Evolutionary conservation across 2,113 vertebrate species (phyloP), one percentile per base, ranked within the genome.

Genomic region (Oxyruncus cristatus): DNA sequence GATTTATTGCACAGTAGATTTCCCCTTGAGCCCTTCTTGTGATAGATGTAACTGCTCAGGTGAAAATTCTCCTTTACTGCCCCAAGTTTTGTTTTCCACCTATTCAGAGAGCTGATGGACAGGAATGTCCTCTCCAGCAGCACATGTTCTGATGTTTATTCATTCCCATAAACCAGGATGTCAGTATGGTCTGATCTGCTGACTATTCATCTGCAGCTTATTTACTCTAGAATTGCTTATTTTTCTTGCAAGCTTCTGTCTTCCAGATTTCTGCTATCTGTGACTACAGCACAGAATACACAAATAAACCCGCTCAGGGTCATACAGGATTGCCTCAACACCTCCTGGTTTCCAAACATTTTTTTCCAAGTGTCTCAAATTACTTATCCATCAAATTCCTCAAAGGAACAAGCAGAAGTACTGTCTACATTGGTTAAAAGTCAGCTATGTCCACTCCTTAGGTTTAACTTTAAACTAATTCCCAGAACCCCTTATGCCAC

Each of bases 161-260:
- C 44, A 33, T 68, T 89, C 85, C 92, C 83, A 87, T 26, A 91
- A 84, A 59, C 15, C 9, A 74, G 61, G 47, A 78, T 75, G 49
- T 67, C 65, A 35, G 63, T 24, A 33, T 20, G 68, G 81, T 61
- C 67, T 6, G 3, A 83, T 44, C 4, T 81, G n/a, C 35, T 47
- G 37, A 55, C 58, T 77, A 21, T 11, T 77, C 75, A 59, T 68
- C 76, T 87, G 52, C 37, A 71, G 56, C 33, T 96, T 92, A 81
- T 96, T 96, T 94, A 78, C 28, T 81, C 88, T 92, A 37, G n/a
- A 78, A 42, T 1, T 71, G 91, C 65, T 93, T 95, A 22, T 95
- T 95, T 95, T 91, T 85, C 68, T 35, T 68, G 76, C 62, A 75
- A 85, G 91, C 49, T 85, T 30, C 88, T 81, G 83, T 55, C 47